Evolutionary conservation across 2,888 invertebrate species (phyloP).

Genomic region (Ichneumon xanthorius): DNA sequence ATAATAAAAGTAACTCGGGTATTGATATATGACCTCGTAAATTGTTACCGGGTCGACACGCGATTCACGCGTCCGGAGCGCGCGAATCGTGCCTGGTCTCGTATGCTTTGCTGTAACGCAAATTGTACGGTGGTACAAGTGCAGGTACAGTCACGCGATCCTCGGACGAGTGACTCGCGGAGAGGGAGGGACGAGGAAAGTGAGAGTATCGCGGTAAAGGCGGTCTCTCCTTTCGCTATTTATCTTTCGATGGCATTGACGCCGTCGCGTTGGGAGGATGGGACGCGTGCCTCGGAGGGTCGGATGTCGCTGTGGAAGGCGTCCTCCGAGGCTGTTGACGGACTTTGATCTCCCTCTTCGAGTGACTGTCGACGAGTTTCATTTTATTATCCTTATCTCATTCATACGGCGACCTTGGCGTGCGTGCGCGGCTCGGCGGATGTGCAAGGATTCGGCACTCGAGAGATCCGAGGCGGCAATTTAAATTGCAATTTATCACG

Average conservation of each 20-base stretch:
- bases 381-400: constrained; percentile 24
- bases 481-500: background rate
- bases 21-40: constrained; percentile 71
- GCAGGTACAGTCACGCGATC: constrained; percentile 51
- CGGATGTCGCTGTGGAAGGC: background rate
- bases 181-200: background rate
- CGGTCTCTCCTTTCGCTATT: constrained; percentile 10
- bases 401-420: constrained; percentile 39
- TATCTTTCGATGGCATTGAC: constrained; percentile 29
- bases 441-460: background rate
- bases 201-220: constrained; percentile 15
- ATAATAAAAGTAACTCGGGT: constrained; percentile 71
- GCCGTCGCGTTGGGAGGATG: background rate
- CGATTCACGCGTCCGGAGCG: constrained; percentile 64
- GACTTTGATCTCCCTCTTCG: constrained; percentile 3
- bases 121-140: constrained; percentile 45
- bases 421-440: background rate
- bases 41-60: constrained; percentile 68
- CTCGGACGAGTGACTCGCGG: constrained; percentile 21
- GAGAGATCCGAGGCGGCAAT: background rate
- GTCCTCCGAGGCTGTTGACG: background rate
- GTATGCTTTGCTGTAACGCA: constrained; percentile 30
- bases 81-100: constrained; percentile 42
- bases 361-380: background rate
- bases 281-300: constrained; percentile 1